Evolutionary conservation across 2,797 vertebrate species (phyloP), one percentile per base, ranked within the genome.

Genomic region (Danio aesculapii): DNA sequence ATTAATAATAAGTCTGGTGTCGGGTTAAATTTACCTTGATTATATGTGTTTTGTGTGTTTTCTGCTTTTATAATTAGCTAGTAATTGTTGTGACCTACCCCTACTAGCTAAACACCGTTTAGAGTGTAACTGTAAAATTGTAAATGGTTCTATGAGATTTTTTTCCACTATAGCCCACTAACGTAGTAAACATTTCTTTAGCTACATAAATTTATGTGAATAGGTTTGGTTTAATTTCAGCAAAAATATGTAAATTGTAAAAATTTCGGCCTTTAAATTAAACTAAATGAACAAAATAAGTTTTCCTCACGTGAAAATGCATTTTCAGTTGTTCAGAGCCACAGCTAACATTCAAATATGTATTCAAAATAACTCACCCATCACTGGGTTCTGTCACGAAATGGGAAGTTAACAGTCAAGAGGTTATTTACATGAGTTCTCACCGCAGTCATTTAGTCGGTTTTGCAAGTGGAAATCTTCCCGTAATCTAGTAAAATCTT

Each of bases 371-470:
- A 85, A 86, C 77, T 74, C 69, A 71, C 30, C 58, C 7, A 84
- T 79, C 84, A 12, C 72, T 14, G 17, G 68, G 84, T 85, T 87
- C 19, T 30, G 75, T 77, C 19, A n/a, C 70, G 63, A 58, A 46
- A 41, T 50, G 59, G 87, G 83, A 87, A 85, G 86, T 86, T 87
- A 71, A 90, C 86, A 75, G 86, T 61, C 74, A 75, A 68, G 63
- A 49, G 68, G 2, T 13, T 57, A 90, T 92, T 92, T 90, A 89
- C 88, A 91, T 89, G 86, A 85, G 63, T 58, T 64, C 43, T 19
- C 57, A 50, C 64, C 52, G 11, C 77, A 70, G 19, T 52, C 64
- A 78, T 13, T 67, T 43, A 17, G 41, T 72, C 14, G 19, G 52
- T 12, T 75, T 55, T 44, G 8, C 43, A 58, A n/a, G 17, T 55